Evolutionary conservation across 2,113 vertebrate genomes (phyloP).

Genomic region (Noctilio leporinus): DNA sequence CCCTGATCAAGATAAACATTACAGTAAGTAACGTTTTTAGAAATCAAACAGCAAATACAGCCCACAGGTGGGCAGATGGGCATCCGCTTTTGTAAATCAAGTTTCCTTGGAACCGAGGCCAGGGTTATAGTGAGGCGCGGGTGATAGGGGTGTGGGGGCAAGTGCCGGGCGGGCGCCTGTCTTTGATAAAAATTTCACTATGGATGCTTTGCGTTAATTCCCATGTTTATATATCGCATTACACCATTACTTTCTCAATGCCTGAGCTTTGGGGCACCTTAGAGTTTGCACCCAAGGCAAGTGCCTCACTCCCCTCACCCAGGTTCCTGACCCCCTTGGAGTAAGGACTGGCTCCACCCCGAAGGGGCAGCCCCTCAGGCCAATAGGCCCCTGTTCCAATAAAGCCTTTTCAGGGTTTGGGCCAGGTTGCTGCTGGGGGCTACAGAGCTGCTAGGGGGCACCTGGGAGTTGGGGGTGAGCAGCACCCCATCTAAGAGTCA

Average conservation of each 20-base stretch:
- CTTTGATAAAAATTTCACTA: not conserved
- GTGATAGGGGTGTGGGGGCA: not conserved
- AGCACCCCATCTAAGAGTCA: not conserved
- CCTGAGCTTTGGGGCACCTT: not conserved
- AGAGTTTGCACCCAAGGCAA: not conserved
- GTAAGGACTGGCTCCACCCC: too few relatives aligned
- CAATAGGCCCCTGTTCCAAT: not conserved
- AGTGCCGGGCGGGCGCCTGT: not conserved
- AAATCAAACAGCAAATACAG: not conserved
- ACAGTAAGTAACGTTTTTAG: not conserved
- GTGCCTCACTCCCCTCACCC: not conserved
- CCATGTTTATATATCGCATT: not conserved
- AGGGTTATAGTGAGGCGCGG: not conserved
- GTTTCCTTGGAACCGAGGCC: not conserved
- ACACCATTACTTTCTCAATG: not conserved
- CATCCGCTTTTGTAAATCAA: not conserved
- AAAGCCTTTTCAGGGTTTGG: not conserved
- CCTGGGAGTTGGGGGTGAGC: not conserved
- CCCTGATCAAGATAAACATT: not conserved
- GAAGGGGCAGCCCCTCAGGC: not conserved
- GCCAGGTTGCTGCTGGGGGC: not conserved
- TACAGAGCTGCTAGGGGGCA: not conserved
- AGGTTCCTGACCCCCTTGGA: too few relatives aligned
- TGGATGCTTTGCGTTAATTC: not conserved
- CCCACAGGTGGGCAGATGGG: not conserved